phyloP scores from a whole-genome alignment of 2,113 vertebrate genomes.

The Haemorhous mexicanus region DNA sequence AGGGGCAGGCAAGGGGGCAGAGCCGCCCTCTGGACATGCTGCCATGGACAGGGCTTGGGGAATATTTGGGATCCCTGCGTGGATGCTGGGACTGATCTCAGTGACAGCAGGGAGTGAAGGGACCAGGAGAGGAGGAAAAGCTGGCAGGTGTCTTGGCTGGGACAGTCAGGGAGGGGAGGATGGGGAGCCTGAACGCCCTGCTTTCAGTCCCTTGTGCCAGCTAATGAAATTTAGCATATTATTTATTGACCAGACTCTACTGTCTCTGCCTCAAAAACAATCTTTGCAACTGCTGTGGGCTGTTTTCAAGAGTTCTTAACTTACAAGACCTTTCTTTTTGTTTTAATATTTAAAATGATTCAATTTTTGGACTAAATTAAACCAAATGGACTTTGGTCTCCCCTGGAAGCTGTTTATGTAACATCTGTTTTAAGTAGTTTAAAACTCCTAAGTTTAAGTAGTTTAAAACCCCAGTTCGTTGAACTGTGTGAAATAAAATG shows the following conservation, averaged over 20 bases:
- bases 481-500: neutral
- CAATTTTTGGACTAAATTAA: neutral
- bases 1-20: neutral
- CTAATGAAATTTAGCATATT: neutral
- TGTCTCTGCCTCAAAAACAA: neutral
- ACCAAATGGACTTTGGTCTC: constrained; percentile 6
- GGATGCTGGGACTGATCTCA: neutral
- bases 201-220: neutral
- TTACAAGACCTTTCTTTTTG: neutral
- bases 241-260: neutral
- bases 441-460: neutral
- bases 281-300: neutral
- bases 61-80: neutral
- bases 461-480: neutral
- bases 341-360: neutral
- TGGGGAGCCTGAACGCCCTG: neutral
- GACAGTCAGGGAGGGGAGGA: neutral
- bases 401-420: constrained; percentile 12
- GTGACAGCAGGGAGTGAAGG: neutral
- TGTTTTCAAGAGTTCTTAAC: neutral
- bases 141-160: neutral
- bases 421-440: neutral
- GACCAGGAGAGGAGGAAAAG: neutral
- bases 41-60: neutral
- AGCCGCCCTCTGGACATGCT: neutral